Base-by-base conservation (phyloP, 2,797 vertebrate genomes). In the Chaetophractus vellerosus region DNA sequence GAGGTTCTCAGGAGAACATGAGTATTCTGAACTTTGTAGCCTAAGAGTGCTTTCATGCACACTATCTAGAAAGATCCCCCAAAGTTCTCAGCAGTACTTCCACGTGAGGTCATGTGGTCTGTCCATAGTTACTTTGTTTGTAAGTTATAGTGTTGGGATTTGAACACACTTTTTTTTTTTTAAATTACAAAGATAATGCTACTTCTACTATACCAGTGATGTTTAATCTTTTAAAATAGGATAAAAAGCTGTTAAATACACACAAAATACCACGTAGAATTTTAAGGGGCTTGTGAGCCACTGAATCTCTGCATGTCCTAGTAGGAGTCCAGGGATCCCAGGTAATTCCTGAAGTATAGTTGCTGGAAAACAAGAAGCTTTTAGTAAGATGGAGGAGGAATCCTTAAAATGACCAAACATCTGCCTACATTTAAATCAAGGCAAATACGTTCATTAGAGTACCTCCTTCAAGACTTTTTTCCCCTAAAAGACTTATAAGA, bases 21-120 rank as follows among this genome's bases (percentile, higher is more conserved):
- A 18, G 52, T 21, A 1, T n/a, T 21, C 41, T 19, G 82, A 33
- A 78, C 55, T 66, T 50, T 21, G 48, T 33, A 7, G 18, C 50
- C 41, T 15, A 28, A 48, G 81, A 81, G 50, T 45, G 19, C 28
- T 71, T 80, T 48, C 7, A 0, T 2, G 38, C 2, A 18, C 52
- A 11, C 1, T 2, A 0, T 48, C n/a, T 38, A 5, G 71, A 5
- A 19, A 24, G 52, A 64, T 50, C 57, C 23, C 28, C 16, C 28
- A 3, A 26, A 18, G 12, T 1, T 26, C 33, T 16, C 18, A 1
- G 5, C 24, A 6, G 1, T 9, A 24, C 41, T 41, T 28, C 6
- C 9, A 9, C 6, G 0, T 11, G 31, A 31, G 8, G 0, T 6
- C 2, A 5, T 4, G 0, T 36, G 33, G 38, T 33, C 26, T 3